phyloP scores from a whole-genome alignment of 2,888 invertebrate species.

The Limnephilus auricula region DNA sequence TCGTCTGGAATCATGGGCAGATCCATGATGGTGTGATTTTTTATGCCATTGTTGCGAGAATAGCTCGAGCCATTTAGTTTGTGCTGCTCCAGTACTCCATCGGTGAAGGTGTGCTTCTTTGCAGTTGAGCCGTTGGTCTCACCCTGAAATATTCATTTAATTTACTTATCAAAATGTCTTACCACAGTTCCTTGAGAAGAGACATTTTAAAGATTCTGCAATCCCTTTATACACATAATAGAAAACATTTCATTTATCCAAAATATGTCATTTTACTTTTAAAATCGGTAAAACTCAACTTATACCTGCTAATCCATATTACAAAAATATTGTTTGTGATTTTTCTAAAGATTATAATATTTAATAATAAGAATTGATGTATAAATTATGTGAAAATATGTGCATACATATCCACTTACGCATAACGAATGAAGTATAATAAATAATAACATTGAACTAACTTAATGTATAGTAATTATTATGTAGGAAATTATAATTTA shows the following conservation, averaged over 20 bases:
- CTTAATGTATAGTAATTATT: not conserved
- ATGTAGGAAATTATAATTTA: slow-evolving; percentile 32
- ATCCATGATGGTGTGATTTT: slow-evolving; percentile 76
- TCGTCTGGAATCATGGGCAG: slow-evolving; percentile 75
- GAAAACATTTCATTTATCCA: not conserved
- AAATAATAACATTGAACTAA: not conserved
- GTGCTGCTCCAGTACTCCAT: slow-evolving; percentile 63
- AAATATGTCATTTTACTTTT: not conserved
- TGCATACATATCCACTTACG: no score
- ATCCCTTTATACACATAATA: not conserved
- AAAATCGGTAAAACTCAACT: not conserved
- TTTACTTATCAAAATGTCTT: not conserved
- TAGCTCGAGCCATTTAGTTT: slow-evolving; percentile 73
- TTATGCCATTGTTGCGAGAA: slow-evolving; percentile 75
- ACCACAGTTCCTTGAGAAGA: not conserved
- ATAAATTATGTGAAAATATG: no score
- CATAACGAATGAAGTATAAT: no score
- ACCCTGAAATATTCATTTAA: slow-evolving; percentile 40
- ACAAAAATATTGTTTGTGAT: no score
- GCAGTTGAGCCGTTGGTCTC: slow-evolving; percentile 60
- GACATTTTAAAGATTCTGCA: not conserved
- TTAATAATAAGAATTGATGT: no score
- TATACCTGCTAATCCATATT: no score
- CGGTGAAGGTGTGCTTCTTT: slow-evolving; percentile 67
- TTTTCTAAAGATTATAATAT: no score